Base-by-base conservation (phyloP, 2,797 vertebrate genomes). In the Sebastes steindachneri region DNA sequence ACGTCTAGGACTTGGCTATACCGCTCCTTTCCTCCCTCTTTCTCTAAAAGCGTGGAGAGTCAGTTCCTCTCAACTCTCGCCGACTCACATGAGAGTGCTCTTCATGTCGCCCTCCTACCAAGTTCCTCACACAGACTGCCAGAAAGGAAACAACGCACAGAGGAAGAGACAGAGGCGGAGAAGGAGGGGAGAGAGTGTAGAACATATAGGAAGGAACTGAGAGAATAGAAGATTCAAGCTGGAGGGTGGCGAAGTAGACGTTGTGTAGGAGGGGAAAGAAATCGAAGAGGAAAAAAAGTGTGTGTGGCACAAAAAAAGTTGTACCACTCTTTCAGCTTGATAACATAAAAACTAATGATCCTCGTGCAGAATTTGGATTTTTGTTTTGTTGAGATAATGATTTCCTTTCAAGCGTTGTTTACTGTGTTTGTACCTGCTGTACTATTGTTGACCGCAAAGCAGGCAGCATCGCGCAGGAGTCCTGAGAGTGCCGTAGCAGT, bases 61-160 rank as follows among this genome's bases (percentile, higher is more conserved):
- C 75, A 53, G 71, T 70, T 87, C 64, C 75, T 85, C 80, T 92
- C 71, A 82, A 86, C 86, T 82, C 80, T 72, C 55, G 25, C 85
- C 23, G 84, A 84, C 88, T 89, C 80, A 67, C 79, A 85, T 77
- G 84, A 88, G 88, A 90, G 80, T 41, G 72, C 80, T 68, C 87
- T 87, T 91, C 86, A 87, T 89, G 87, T 88, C 80, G 64, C 88
- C 83, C 91, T 88, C 90, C 88, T 81, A 89, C 89, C 83, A 84
- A 86, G 88, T 79, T 82, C 78, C 86, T 84, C 85, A 82, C 78
- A 87, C 77, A 83, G 71, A 64, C 73, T 88, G 86, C 80, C 77
- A 82, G 79, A 89, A 64, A 88, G 69, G 82, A 87, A 87, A 80
- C 75, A 28, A 85, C 4, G 54, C 72, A 68, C 74, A 68, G 80